phyloP scores from a whole-genome alignment of 2,888 invertebrate species.

The Andrena marginata region DNA sequence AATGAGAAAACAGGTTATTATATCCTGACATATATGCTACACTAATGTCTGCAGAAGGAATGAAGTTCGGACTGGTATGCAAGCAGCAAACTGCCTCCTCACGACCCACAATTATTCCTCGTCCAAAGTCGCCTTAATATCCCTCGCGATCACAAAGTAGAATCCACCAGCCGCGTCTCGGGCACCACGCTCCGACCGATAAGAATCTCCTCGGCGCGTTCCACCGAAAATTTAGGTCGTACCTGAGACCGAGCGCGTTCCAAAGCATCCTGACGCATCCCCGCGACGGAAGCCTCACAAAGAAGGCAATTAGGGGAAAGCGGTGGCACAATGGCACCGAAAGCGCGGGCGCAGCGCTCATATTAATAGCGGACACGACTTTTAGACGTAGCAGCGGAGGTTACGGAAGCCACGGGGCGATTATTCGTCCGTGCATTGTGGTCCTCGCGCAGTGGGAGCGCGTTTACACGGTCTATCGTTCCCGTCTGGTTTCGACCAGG shows the following conservation, averaged over 20 bases:
- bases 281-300: constrained; percentile 39
- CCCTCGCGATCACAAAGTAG: neutral
- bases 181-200: neutral
- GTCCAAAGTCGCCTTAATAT: neutral
- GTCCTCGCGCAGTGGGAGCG: constrained; percentile 74
- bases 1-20: too few species aligned
- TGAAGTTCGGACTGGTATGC: too few species aligned
- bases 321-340: constrained; percentile 65
- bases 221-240: constrained; percentile 15
- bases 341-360: constrained; percentile 57
- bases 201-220: neutral
- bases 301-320: constrained; percentile 42
- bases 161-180: neutral
- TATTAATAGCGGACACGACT: constrained; percentile 76
- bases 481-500: constrained; percentile 16
- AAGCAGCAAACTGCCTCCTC: neutral
- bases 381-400: constrained; percentile 47
- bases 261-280: neutral
- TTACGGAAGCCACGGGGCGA: constrained; percentile 72
- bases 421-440: constrained; percentile 73
- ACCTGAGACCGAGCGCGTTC: neutral
- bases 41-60: too few species aligned
- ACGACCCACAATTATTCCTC: neutral
- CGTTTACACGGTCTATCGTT: constrained; percentile 63
- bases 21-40: too few species aligned